Base-by-base conservation (phyloP, 2,888 invertebrate genomes). In the Pachydiplax longipennis region DNA sequence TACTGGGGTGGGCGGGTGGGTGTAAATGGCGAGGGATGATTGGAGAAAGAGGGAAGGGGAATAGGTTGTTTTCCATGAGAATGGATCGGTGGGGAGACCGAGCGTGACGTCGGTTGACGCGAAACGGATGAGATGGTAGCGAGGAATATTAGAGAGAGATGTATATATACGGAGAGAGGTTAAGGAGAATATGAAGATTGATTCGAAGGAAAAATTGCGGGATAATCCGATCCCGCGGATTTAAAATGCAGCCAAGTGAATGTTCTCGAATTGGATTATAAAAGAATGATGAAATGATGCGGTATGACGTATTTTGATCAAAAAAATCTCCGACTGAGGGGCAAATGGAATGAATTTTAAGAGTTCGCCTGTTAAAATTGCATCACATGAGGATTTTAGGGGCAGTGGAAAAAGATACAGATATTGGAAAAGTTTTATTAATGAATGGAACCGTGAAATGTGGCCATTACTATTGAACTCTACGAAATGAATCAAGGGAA, bases 71-170 rank as follows among this genome's bases (percentile, higher is more conserved):
- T 61, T 87, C 61, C 87, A 61, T 37, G 81, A 87, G 87, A 87
- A 87, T 87, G 87, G 87, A 87, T 87, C 37, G 87, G 25, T 87
- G 12, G 65, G 61, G 87, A 87, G 87, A 87, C 65, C 61, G 61
- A 87, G 61, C 87, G 61, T 87, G 87, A 87, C 87, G 40, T 40
- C 58, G 61, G 61, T 61, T 87, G 87, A 87, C 87, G 40, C 18
- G 40, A 61, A 87, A 65, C 61, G 87, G 87, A 87, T 87, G 87
- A 87, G 87, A 87, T 65, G 87, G 37, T 87, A 25, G 61, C 61
- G 87, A 61, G 37, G 58, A 58, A 87, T 58, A 37, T 65, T 31
- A n/a, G 87, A 35, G 81, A 44, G 61, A 12, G 61, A 61, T 10
- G 22, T 37, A 61, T 22, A 12, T 58, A 61, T 18, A 25, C 15